Percentiles rank a stretch among this genome's conserved stretches.
Evolutionary conservation across 2,113 vertebrate genomes (phyloP).

Genomic region (Semicossyphus pulcher): DNA sequence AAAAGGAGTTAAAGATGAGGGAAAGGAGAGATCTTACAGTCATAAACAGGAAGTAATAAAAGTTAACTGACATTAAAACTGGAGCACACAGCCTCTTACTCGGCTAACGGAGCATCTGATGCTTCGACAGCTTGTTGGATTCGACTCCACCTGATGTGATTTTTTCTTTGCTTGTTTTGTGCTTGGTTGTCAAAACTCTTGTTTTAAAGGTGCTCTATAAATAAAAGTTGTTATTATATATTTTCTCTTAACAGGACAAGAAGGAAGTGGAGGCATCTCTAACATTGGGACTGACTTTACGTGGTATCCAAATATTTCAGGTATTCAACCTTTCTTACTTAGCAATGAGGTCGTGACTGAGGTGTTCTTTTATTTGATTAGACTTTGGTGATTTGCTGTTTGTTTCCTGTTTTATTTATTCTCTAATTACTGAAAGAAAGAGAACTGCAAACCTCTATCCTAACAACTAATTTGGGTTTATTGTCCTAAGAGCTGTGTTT

Average conservation of each 20-base stretch:
- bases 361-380: not conserved
- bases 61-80: not conserved
- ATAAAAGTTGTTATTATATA: too few species aligned
- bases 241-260: slow-evolving; percentile 88
- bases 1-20: too few species aligned
- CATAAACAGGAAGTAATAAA: too few species aligned
- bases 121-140: not conserved
- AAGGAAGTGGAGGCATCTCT: slow-evolving; percentile 95
- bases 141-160: not conserved
- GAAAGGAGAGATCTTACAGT: too few species aligned
- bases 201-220: too few species aligned
- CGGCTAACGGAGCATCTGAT: not conserved
- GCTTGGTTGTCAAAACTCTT: too few species aligned
- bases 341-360: not conserved
- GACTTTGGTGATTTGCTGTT: not conserved
- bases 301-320: slow-evolving; percentile 99
- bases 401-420: too few species aligned
- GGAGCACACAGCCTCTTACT: not conserved
- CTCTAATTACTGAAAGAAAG: too few species aligned
- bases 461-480: too few species aligned
- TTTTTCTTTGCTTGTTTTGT: too few species aligned
- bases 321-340: slow-evolving; percentile 64
- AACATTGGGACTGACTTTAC: slow-evolving; percentile 92
- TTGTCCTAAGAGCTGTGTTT: too few species aligned
- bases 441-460: too few species aligned